Conservation (phyloP, 64 coral and sea anemone species). For the Acropora yongei region DNA sequence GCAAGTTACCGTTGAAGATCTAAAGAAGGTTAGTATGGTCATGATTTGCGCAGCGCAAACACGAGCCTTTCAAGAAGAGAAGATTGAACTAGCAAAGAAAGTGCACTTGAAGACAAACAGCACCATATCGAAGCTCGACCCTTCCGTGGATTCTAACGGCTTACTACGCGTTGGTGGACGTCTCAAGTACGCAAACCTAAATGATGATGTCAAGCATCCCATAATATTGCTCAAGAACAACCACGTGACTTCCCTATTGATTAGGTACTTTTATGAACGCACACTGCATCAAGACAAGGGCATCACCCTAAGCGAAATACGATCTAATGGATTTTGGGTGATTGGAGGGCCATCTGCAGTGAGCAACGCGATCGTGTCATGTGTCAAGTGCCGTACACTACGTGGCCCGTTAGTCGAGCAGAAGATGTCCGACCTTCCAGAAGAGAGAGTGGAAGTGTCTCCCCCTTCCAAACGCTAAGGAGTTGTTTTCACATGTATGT, state of each 20-base stretch:
- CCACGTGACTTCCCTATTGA: neutral
- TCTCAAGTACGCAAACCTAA: conserved; percentile 2
- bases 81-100: neutral
- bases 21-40: neutral
- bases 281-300: conserved; percentile 31
- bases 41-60: neutral
- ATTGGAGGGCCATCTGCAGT: conserved; percentile 11
- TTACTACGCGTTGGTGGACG: conserved; percentile 23
- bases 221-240: too few relatives aligned
- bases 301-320: conserved; percentile 33
- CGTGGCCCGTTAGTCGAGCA: too few relatives aligned
- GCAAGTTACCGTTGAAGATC: neutral
- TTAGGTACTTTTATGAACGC: conserved; percentile 27
- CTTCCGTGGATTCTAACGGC: neutral
- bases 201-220: neutral
- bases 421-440: too few relatives aligned
- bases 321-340: conserved; percentile 44
- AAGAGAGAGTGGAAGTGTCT: too few relatives aligned
- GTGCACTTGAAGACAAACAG: neutral
- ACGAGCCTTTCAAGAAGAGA: conserved; percentile 22
- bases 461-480: too few relatives aligned
- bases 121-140: neutral
- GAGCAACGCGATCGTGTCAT: neutral
- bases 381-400: too few relatives aligned
- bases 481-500: too few relatives aligned